These are phyloP conservation scores for Lochmaea crataegi DNA, from an alignment of 2,888 invertebrate species.

Conservation along the genomic window DNA sequence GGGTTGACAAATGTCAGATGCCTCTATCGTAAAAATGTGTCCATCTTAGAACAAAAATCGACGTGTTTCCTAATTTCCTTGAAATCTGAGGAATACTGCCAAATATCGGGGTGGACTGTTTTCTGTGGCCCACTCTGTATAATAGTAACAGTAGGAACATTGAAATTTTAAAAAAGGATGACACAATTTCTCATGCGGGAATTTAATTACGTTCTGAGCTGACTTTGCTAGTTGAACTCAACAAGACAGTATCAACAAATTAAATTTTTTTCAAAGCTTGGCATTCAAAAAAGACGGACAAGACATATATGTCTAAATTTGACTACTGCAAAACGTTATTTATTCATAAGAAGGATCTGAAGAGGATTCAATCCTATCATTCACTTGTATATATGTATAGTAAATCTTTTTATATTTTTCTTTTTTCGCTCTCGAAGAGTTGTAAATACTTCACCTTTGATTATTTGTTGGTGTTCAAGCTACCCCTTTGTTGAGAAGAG, in stretches of 20 bases:
- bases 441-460: background rate
- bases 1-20: no score
- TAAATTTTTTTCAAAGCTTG: conserved; percentile 5
- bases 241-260: background rate
- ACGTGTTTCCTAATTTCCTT: no score
- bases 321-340: background rate
- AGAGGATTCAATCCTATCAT: background rate
- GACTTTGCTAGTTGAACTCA: background rate
- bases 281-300: background rate
- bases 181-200: background rate
- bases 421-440: background rate
- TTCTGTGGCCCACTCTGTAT: no score
- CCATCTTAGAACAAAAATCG: no score
- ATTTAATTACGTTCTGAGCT: background rate
- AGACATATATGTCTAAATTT: background rate
- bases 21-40: no score
- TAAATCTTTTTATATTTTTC: background rate
- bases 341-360: conserved; percentile 1
- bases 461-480: background rate
- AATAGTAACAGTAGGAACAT: background rate
- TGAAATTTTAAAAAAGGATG: background rate
- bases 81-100: no score
- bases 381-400: background rate
- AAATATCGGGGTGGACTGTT: no score
- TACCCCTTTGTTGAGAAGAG: background rate